Evolutionary conservation across 2,113 vertebrate genomes (phyloP).

Genomic region (Siphamia tubifer): DNA sequence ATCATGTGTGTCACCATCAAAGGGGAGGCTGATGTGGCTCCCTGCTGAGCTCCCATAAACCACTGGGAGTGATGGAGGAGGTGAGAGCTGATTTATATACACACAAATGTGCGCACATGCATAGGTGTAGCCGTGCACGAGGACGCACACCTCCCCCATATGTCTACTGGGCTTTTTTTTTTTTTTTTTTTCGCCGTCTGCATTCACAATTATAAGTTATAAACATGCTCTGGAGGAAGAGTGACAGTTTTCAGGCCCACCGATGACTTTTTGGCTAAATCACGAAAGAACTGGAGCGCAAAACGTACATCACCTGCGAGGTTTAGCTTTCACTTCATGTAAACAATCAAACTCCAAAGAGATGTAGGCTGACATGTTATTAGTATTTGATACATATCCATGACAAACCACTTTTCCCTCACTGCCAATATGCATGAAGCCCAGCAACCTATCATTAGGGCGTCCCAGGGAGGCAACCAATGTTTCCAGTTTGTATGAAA

Average conservation of each 20-base stretch:
- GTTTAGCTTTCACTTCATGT: background rate
- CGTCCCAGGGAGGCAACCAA: constrained; percentile 43
- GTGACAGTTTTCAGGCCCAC: background rate
- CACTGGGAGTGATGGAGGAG: constrained; percentile 70
- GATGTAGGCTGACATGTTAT: background rate
- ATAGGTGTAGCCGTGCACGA: background rate
- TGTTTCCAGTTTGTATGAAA: constrained; percentile 52
- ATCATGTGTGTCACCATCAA: constrained; percentile 73
- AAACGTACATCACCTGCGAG: background rate
- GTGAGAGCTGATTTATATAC: constrained; percentile 66
- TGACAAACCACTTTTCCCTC: constrained; percentile 37
- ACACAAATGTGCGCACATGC: constrained; percentile 12
- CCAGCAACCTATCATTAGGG: constrained; percentile 53
- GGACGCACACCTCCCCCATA: background rate
- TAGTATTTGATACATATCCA: constrained; percentile 20
- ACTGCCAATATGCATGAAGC: constrained; percentile 34
- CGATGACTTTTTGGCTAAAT: background rate
- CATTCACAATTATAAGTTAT: constrained; percentile 3
- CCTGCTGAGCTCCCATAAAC: constrained; percentile 67
- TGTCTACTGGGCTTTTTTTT: background rate
- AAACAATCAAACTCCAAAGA: background rate
- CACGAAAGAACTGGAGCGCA: background rate
- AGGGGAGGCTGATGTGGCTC: constrained; percentile 64
- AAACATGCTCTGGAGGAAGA: background rate
- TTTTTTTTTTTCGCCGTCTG: background rate